Evolutionary conservation across 2,888 invertebrate genomes (phyloP).

Genomic region (Caenorhabditis parvicauda): DNA sequence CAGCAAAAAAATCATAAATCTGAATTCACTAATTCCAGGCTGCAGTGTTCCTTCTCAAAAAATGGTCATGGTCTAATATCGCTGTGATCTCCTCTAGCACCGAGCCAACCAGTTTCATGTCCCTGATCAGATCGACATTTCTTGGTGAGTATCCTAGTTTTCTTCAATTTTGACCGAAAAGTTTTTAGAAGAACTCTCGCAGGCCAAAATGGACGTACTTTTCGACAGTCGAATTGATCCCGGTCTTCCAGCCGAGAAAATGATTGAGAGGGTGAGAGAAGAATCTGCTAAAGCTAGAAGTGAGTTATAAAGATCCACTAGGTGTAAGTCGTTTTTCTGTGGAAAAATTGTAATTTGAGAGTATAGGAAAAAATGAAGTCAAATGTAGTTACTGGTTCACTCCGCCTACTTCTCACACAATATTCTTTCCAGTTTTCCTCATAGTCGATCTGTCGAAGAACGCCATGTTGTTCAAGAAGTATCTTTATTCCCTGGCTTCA

Average conservation of each 20-base stretch:
- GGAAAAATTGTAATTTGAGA: not conserved
- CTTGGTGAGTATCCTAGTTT: too few relatives aligned
- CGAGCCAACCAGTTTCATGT: too few relatives aligned
- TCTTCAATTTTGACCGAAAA: not conserved
- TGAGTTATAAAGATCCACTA: constrained; percentile 3
- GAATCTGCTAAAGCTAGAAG: constrained; percentile 28
- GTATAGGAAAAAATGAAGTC: not conserved
- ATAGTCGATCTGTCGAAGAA: constrained; percentile 25
- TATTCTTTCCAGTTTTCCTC: constrained; percentile 21
- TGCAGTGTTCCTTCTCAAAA: too few relatives aligned
- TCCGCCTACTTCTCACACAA: not conserved
- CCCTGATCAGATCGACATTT: too few relatives aligned
- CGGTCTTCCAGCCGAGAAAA: not conserved
- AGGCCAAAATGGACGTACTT: constrained; percentile 20
- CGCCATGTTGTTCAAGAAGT: constrained; percentile 19
- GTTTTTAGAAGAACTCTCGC: constrained; percentile 3
- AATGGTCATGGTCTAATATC: too few relatives aligned
- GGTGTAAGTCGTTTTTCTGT: too few relatives aligned
- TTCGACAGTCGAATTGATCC: constrained; percentile 21
- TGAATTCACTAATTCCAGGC: too few relatives aligned
- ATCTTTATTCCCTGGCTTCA: constrained; percentile 18
- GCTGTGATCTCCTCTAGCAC: too few relatives aligned
- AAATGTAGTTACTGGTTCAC: not conserved
- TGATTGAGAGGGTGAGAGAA: constrained; percentile 1
- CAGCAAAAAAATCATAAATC: too few relatives aligned